Percentiles rank a stretch among this genome's conserved stretches.
Evolutionary conservation across 2,113 vertebrate species (phyloP).

Genomic region (Megaceryle maxima): DNA sequence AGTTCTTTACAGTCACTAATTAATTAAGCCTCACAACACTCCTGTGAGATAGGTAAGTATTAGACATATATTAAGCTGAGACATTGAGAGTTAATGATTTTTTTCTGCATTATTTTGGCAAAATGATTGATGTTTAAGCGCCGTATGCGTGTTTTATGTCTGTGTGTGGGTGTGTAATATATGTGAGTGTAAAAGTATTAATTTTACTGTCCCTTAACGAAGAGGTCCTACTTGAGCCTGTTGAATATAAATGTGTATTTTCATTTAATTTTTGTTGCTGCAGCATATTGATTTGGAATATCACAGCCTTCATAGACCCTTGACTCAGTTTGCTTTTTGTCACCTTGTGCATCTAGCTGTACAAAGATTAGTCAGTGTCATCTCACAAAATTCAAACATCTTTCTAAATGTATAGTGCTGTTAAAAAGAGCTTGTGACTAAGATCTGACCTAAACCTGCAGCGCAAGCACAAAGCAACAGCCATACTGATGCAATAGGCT

Average conservation of each 20-base stretch:
- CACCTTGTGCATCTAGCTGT: neutral
- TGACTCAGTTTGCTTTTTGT: neutral
- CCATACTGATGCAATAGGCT: conserved; percentile 5
- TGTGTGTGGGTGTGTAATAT: conserved; percentile 48
- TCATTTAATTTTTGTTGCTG: conserved; percentile 37
- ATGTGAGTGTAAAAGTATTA: conserved; percentile 38
- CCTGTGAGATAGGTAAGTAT: conserved; percentile 65
- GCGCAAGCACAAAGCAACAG: neutral
- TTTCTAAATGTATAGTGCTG: neutral
- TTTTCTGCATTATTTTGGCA: conserved; percentile 54
- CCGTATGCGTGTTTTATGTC: neutral
- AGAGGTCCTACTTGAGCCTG: conserved; percentile 20
- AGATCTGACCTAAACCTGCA: conserved; percentile 26
- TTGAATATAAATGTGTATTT: conserved; percentile 27
- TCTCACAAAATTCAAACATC: conserved; percentile 7
- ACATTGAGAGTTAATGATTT: conserved; percentile 54
- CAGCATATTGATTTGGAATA: neutral
- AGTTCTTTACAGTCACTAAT: conserved; percentile 67
- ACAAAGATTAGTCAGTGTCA: neutral
- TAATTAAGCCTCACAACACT: conserved; percentile 67
- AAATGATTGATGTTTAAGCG: conserved; percentile 46
- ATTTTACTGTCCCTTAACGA: conserved; percentile 51
- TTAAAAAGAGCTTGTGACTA: conserved; percentile 21
- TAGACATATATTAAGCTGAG: conserved; percentile 54
- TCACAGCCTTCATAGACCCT: neutral